Percentiles rank a stretch among this genome's conserved stretches.
Conservation (phyloP, 2,888 invertebrate genomes). For the Dasysyrphus albostriatus region DNA sequence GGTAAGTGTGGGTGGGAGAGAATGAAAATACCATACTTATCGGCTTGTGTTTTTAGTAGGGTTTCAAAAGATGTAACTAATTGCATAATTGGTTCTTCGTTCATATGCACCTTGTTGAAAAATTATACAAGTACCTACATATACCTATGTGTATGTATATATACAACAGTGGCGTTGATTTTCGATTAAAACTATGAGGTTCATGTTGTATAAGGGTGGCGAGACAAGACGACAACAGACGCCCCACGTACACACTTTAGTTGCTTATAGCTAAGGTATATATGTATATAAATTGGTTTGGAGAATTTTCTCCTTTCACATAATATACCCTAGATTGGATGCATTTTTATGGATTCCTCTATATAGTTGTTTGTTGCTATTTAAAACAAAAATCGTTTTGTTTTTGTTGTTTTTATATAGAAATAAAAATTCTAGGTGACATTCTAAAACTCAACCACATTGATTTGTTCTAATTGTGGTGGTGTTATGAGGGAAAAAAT, state of each 20-base stretch:
- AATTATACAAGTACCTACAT: background rate
- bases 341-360: constrained; percentile 60
- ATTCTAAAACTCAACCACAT: constrained; percentile 52
- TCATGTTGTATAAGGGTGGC: constrained; percentile 35
- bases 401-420: constrained; percentile 2
- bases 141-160: background rate
- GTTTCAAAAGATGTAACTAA: constrained; percentile 16
- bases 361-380: constrained; percentile 28
- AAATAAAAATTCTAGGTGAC: constrained; percentile 39
- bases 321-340: constrained; percentile 47
- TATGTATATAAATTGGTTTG: background rate
- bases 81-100: constrained; percentile 43
- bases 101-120: constrained; percentile 15
- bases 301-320: constrained; percentile 33
- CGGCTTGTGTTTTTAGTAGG: background rate
- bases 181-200: constrained; percentile 44
- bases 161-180: constrained; percentile 35
- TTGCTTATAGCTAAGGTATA: background rate
- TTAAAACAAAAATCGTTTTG: background rate
- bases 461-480: constrained; percentile 57
- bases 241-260: background rate
- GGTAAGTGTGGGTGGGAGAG: background rate
- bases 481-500: constrained; percentile 32
- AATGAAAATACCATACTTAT: background rate
- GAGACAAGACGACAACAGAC: background rate